These are phyloP conservation scores for Tineola bisselliella DNA, from an alignment of 2,888 invertebrate species.

Conservation along the genomic window DNA sequence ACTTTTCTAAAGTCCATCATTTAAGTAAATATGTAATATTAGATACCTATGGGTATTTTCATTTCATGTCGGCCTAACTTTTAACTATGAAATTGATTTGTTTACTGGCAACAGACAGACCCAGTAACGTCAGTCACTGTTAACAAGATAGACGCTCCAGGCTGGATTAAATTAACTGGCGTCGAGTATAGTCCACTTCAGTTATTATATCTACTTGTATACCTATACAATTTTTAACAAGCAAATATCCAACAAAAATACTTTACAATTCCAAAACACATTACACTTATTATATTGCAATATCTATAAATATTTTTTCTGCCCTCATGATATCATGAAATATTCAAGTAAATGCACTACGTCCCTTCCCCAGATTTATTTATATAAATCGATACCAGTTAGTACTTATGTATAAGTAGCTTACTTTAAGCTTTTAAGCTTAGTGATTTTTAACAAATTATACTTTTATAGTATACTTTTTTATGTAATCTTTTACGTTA, in stretches of 20 bases:
- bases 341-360: background rate
- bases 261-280: too few relatives aligned
- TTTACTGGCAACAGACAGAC: constrained; percentile 5
- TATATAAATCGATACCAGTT: background rate
- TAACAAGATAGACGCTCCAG: background rate
- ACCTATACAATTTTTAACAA: too few relatives aligned
- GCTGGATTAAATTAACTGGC: background rate
- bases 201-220: background rate
- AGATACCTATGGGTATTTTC: background rate
- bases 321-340: background rate
- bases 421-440: too few relatives aligned
- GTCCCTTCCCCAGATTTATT: background rate
- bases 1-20: too few relatives aligned
- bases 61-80: background rate
- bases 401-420: background rate
- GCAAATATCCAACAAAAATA: too few relatives aligned
- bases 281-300: too few relatives aligned
- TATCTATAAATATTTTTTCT: background rate
- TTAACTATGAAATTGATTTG: constrained; percentile 3
- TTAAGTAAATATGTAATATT: too few relatives aligned
- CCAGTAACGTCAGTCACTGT: background rate
- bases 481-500: too few relatives aligned
- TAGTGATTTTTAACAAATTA: too few relatives aligned
- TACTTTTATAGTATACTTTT: too few relatives aligned
- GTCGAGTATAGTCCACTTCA: background rate